Conservation (phyloP, 1,140 invertebrate genomes). For the Drosophila seguyi region DNA sequence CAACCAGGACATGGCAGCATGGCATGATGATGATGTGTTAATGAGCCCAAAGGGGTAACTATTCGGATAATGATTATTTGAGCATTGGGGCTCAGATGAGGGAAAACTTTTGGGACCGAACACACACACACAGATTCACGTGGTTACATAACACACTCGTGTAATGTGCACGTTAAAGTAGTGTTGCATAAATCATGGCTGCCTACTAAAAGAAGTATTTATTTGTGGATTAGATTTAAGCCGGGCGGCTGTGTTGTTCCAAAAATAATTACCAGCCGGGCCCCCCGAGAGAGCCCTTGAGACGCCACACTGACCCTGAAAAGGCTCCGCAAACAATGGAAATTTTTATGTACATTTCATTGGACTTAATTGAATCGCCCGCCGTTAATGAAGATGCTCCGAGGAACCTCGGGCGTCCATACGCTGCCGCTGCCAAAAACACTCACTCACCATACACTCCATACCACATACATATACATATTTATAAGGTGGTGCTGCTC, state of each 20-base stretch:
- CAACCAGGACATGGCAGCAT: neutral
- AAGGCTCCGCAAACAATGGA: conserved; percentile 38
- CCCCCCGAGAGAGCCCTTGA: neutral
- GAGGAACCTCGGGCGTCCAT: conserved; percentile 10
- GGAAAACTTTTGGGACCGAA: conserved; percentile 31
- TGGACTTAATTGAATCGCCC: conserved; percentile 73
- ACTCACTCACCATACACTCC: conserved; percentile 8
- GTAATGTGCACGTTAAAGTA: conserved; percentile 12
- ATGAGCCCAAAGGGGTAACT: conserved; percentile 57
- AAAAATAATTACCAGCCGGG: conserved; percentile 26
- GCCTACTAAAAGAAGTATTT: conserved; percentile 14
- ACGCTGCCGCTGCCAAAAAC: conserved; percentile 37
- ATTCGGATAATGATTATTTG: conserved; percentile 29
- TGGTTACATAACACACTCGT: neutral
- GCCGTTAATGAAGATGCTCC: conserved; percentile 67
- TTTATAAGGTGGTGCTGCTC: conserved; percentile 23
- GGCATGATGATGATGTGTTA: conserved; percentile 60
- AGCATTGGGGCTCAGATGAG: conserved; percentile 27
- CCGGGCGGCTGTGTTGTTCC: conserved; percentile 1
- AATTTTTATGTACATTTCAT: conserved; percentile 62
- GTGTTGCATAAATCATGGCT: conserved; percentile 54
- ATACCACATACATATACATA: neutral
- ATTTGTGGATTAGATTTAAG: conserved; percentile 50
- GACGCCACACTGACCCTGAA: conserved; percentile 36
- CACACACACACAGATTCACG: neutral